Evolutionary conservation across 2,888 invertebrate genomes (phyloP), one percentile per base, ranked within the genome.

Genomic region (Ditula angustiorana): DNA sequence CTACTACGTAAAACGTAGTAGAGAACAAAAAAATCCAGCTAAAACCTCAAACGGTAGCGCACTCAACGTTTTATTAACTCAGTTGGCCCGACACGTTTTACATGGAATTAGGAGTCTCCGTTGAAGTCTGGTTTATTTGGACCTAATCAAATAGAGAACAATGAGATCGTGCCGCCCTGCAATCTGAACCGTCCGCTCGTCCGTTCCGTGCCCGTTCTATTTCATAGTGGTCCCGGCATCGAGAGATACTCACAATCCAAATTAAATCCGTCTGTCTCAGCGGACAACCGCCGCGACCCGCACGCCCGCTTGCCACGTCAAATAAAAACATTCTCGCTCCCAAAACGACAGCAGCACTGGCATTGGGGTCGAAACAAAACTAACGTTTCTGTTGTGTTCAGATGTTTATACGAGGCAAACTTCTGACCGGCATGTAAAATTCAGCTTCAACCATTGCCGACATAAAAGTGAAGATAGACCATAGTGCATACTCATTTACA

Each of bases 141-240:
- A 50, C 62, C 62, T 50, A 33, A 63, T 57, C 57, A 63, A 63
- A 63, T 50, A 63, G 57, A 57, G 23, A 23, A 11, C 57, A 49
- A 50, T 57, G 57, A 30, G 57, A 57, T 63, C 30, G 57, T 44
- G 57, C 62, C 24, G 41, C 30, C 23, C 47, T 37, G 16, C 37
- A 33, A 57, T 33, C 19, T 16, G n/a, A 50, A 33, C 5, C 13
- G 47, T 19, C 33, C 61, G 8, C 0, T 33, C 37, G 4, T n/a
- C n/a, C n/a, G 5, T 4, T 21, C 41, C 24, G 26, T 60, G 16
- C 24, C 11, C 26, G 24, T 33, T 21, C 2, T 23, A 30, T 8
- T 35, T 21, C 21, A 13, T 30, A 41, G 35, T 28, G 28, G 44
- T 13, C 24, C 13, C 16, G 61, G 13, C n/a, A 7, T 59, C 26